Conservation (phyloP, 2,888 invertebrate genomes). For the Cryptocephalus primarius region DNA sequence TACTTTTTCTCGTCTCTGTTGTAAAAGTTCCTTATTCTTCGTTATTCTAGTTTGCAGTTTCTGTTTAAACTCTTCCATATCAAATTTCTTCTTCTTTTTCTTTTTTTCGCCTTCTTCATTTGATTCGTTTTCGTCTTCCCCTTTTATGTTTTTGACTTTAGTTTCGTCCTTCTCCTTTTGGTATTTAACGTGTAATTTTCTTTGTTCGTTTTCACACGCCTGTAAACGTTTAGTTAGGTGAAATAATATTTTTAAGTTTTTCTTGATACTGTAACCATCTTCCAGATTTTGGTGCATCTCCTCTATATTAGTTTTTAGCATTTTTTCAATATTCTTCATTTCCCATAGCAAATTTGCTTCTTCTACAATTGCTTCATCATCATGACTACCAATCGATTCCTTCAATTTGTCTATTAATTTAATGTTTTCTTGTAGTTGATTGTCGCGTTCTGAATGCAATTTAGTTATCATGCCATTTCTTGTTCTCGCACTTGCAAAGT, state of each 20-base stretch:
- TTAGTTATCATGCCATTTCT: slow-evolving; percentile 45
- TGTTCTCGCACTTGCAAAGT: slow-evolving; percentile 46
- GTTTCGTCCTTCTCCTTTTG: background rate
- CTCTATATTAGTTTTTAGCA: slow-evolving; percentile 32
- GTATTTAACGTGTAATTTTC: slow-evolving; percentile 3
- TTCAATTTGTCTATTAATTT: slow-evolving; percentile 28
- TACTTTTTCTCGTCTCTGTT: background rate
- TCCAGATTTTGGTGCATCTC: slow-evolving; percentile 28
- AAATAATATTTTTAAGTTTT: slow-evolving; percentile 35
- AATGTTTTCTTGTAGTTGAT: slow-evolving; percentile 28
- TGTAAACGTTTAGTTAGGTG: slow-evolving; percentile 28
- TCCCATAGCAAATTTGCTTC: slow-evolving; percentile 34
- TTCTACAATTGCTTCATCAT: slow-evolving; percentile 33
- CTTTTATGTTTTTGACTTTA: slow-evolving; percentile 2
- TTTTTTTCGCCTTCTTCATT: slow-evolving; percentile 2
- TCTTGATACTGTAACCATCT: slow-evolving; percentile 26
- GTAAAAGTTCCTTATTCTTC: slow-evolving; percentile 9
- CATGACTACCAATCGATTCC: slow-evolving; percentile 40
- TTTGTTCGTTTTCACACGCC: slow-evolving; percentile 18
- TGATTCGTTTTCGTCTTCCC: background rate
- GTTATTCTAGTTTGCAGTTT: slow-evolving; percentile 15
- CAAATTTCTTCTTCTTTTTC: slow-evolving; percentile 13
- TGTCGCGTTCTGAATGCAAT: slow-evolving; percentile 39
- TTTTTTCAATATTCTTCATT: slow-evolving; percentile 31
- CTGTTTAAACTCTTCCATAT: slow-evolving; percentile 14